Evolutionary conservation across 2,888 invertebrate genomes (phyloP), one percentile per base, ranked within the genome.

Genomic region (Aspidiotus rigidus): DNA sequence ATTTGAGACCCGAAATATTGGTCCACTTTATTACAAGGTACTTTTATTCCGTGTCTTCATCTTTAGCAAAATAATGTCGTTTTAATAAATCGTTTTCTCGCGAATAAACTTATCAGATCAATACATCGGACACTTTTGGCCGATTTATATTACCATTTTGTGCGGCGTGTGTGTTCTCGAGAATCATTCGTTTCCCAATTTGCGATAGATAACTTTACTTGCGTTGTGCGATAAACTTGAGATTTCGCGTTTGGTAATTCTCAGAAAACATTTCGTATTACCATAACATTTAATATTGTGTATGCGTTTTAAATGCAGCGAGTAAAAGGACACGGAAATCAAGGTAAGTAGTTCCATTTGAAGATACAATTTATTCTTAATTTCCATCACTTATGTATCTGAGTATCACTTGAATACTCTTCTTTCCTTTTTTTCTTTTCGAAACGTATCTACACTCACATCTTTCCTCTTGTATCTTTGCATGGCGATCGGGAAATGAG

Each of bases 271-370:
- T 64, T 64, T 55, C 55, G 41, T 54, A 49, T 49, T 49, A 49
- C 10, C 49, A 49, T 49, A 49, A 49, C 49, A 13, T 49, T 49
- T n/a, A 49, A 67, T 59, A 59, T 53, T 67, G 67, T 76, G 77
- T 67, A 67, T 67, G 67, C 53, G 60, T 67, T 53, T 67, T 67
- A 67, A 67, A 67, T 67, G 67, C 75, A 88, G 88, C 88, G 87
- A 85, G 87, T 88, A 86, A 88, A 88, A 87, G 87, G 87, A 85
- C 87, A 87, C 85, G 87, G 87, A 84, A 87, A 87, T 81, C 87
- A 86, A 86, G 87, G 87, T 87, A 83, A 76, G 77, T 73, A 59
- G 44, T 41, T 42, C 17, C 16, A 11, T 44, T 28, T 16, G 10
- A 41, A 11, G 53, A 53, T 53, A 5, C n/a, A 13, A 53, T 53